Base-by-base conservation (phyloP, 2,888 invertebrate genomes). In the Bellardia bayeri region DNA sequence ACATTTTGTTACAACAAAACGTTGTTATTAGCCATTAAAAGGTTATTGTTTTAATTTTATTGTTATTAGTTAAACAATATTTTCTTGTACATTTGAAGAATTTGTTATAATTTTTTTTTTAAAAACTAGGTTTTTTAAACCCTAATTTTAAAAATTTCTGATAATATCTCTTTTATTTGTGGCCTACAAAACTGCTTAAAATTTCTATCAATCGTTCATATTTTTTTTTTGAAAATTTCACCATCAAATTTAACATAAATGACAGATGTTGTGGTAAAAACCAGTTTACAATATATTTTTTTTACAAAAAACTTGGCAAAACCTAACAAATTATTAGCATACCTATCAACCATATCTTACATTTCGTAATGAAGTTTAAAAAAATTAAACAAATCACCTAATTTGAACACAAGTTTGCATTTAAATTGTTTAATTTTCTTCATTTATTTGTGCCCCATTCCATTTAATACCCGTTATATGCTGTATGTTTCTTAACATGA, bases 361-460 rank as follows among this genome's bases (percentile, higher is more conserved):
- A 45, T 45, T 11, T 3, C 13, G n/a, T 6, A 51, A n/a, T 51
- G n/a, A 51, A 45, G 11, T 45, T 13, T 2, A 14, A 42, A 54
- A 37, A 33, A 33, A 49, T 51, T 13, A 40, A 58, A 11, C 30
- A 58, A 68, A 30, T 49, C n/a, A n/a, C 14, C n/a, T 13, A 33
- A 13, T 68, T 68, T 68, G 13, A 68, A 45, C 30, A 68, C 66
- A 68, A 45, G 9, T 72, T 72, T 30, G 37, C 51, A 16, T 40
- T 51, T 64, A 54, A 78, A 78, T 45, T 56, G 54, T 56, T 56
- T 45, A 23, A 66, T 33, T n/a, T 42, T n/a, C n/a, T 16, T 56
- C 11, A 8, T 54, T 33, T 14, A 33, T 42, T 66, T 66, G 6
- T 6, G 37, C 5, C 5, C 5, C 37, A 37, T 37, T 5, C 37